Conservation (phyloP, 1,140 invertebrate genomes). For the Listronotus bonariensis region DNA sequence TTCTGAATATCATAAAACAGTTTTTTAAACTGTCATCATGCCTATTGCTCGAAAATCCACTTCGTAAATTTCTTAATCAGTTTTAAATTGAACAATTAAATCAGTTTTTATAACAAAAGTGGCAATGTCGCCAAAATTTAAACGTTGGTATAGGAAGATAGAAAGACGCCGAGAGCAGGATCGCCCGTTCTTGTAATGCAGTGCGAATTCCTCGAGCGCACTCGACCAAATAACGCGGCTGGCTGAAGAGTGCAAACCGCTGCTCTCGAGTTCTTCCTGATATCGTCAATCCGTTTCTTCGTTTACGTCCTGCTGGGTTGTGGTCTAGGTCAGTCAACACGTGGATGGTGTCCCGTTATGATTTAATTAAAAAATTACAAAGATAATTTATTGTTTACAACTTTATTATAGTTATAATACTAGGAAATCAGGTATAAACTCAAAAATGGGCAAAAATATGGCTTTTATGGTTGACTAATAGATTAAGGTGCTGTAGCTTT, state of each 20-base stretch:
- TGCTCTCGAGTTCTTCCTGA: slow-evolving; percentile 29
- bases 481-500: no score
- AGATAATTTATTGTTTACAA: neutral
- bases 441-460: no score
- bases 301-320: slow-evolving; percentile 27
- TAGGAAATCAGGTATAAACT: no score
- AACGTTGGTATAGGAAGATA: slow-evolving; percentile 22
- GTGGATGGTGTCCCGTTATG: slow-evolving; percentile 28
- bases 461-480: no score
- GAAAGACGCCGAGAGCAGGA: slow-evolving; percentile 28
- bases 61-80: no score
- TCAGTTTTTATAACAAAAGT: neutral
- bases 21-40: no score
- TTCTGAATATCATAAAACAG: no score
- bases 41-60: neutral
- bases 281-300: slow-evolving; percentile 24
- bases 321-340: slow-evolving; percentile 37
- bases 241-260: slow-evolving; percentile 22
- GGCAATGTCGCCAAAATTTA: slow-evolving; percentile 14
- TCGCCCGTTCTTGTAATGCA: slow-evolving; percentile 28
- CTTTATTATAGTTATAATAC: neutral
- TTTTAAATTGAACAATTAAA: no score
- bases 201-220: slow-evolving; percentile 33
- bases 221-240: slow-evolving; percentile 31
- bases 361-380: slow-evolving; percentile 13